Base-by-base conservation (phyloP, 2,888 invertebrate species). In the Drosophila paucipuncta region DNA sequence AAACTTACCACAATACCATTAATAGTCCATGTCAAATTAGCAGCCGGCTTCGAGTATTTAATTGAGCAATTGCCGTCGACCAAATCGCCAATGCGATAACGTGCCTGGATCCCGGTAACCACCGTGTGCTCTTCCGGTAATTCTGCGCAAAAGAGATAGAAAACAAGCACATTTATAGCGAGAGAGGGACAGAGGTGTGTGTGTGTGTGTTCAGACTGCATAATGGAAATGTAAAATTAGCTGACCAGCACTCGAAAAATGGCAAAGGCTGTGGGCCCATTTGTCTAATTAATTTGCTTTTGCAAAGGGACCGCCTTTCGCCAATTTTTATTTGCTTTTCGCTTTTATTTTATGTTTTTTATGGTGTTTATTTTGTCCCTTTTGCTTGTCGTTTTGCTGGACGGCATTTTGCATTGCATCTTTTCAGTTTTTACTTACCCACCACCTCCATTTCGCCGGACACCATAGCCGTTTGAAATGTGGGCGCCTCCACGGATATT, bases 21-120 rank as follows among this genome's bases (percentile, higher is more conserved):
- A 90, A 95, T 94, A 91, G 94, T 94, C 95, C 95, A 95, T 77
- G 95, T 95, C 87, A 95, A 93, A 93, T 95, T 95, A 78, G 94
- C 95, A 73, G 94, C 94, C 72, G 95, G 95, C 87, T 93, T 94
- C 43, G 95, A 95, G 85, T 94, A 94, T 88, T 94, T 94, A 75
- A 94, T 94, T 81, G 94, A 94, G 91, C 95, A 95, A 92, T 94
- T 94, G 73, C 94, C 95, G 85, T 94, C 94, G 70, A 95, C 92
- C 78, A 92, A 93, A 82, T 95, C 95, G 68, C 94, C 94, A 63
- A 94, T 89, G 78, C 94, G 94, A 92, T 95, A 95, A 76, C 94
- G 93, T 60, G 94, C 92, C 90, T 94, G 94, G 73, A 95, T 92
- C 49, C 94, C 94, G 65, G 93, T 94, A 75, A 95, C 94, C 83